Conservation (phyloP, 2,888 invertebrate species). For the Opisthograptis luteolata region DNA sequence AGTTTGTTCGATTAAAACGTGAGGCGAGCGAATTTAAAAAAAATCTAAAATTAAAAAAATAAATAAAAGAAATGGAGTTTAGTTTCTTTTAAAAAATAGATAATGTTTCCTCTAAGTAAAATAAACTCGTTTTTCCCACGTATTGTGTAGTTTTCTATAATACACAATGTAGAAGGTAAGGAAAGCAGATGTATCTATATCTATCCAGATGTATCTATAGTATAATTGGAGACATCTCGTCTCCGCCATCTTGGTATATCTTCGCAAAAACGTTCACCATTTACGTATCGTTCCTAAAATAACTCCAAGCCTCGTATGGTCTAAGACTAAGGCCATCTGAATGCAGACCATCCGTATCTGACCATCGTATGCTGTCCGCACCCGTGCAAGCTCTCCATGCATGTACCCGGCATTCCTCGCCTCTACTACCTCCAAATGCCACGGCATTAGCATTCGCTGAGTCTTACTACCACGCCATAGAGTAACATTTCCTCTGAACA, state of each 20-base stretch:
- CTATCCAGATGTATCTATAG: not conserved
- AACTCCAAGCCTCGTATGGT: no score
- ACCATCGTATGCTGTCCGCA: conserved; percentile 64
- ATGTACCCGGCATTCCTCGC: conserved; percentile 68
- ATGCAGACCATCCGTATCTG: conserved; percentile 64
- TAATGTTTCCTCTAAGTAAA: no score
- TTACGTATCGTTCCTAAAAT: conserved; percentile 58
- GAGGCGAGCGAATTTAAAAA: no score
- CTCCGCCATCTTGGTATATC: not conserved
- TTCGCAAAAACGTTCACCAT: conserved; percentile 37
- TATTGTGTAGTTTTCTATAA: no score
- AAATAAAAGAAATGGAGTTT: no score
- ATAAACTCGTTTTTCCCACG: no score
- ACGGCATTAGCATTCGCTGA: conserved; percentile 41
- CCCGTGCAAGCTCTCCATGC: conserved; percentile 62
- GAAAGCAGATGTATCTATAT: no score
- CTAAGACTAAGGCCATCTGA: conserved; percentile 68
- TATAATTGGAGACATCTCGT: not conserved
- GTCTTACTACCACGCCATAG: conserved; percentile 47
- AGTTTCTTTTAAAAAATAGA: no score
- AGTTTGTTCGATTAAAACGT: no score
- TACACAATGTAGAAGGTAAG: no score
- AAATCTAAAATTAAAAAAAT: no score
- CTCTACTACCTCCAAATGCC: conserved; percentile 50
- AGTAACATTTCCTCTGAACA: conserved; percentile 28